A percentile compares a stretch with the other conserved stretches of the same genome.
These are phyloP conservation scores for Epinotia ramella DNA, from an alignment of 2,888 invertebrate species.

Conservation along the genomic window DNA sequence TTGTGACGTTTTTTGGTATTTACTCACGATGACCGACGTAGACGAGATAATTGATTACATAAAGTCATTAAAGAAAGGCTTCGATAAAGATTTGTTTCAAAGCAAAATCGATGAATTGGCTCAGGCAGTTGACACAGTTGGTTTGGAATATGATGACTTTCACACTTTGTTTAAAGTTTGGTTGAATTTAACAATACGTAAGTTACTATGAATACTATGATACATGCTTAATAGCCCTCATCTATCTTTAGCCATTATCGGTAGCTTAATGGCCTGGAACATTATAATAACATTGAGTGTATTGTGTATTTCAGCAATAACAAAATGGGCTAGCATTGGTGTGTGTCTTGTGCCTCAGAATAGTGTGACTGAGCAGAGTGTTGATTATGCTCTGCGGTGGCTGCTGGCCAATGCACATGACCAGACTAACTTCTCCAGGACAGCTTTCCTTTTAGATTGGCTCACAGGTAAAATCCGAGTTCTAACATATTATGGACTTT, in stretches of 20 bases:
- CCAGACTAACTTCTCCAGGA: slow-evolving; percentile 63
- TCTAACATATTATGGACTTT: background rate
- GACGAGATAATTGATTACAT: slow-evolving; percentile 77
- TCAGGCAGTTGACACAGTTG: slow-evolving; percentile 65
- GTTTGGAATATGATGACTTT: slow-evolving; percentile 72
- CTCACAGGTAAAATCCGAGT: slow-evolving; percentile 66
- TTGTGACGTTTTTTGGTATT: slow-evolving; percentile 20
- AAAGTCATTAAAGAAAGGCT: slow-evolving; percentile 74
- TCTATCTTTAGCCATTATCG: background rate
- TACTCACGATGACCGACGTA: slow-evolving; percentile 66
- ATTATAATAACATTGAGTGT: background rate
- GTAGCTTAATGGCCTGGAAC: background rate
- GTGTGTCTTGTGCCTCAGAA: slow-evolving; percentile 72
- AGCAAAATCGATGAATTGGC: slow-evolving; percentile 73
- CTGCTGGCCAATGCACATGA: slow-evolving; percentile 68
- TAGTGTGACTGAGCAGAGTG: slow-evolving; percentile 65
- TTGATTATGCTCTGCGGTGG: slow-evolving; percentile 76
- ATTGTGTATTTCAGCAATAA: slow-evolving; percentile 65
- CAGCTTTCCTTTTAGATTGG: slow-evolving; percentile 76
- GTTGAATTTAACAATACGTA: slow-evolving; percentile 80
- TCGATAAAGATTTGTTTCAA: slow-evolving; percentile 78
- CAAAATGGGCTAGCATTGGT: slow-evolving; percentile 76
- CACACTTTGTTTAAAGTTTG: slow-evolving; percentile 78
- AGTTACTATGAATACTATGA: slow-evolving; percentile 54
- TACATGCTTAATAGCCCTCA: background rate